Conservation (phyloP, 2,888 invertebrate genomes). For the Linhomoeus sp. region DNA sequence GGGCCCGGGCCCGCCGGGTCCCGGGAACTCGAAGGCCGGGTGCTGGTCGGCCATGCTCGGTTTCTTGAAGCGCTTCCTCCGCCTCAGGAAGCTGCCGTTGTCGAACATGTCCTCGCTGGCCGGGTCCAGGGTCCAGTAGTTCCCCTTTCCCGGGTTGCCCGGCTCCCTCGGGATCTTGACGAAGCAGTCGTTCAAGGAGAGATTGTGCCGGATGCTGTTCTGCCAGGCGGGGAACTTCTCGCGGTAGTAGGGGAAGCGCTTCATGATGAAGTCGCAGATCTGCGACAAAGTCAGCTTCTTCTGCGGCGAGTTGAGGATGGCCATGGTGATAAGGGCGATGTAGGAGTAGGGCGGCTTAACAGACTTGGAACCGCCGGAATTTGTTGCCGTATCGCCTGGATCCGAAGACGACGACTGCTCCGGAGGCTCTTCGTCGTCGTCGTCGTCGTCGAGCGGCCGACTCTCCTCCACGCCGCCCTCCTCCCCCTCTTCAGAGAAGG, state of each 20-base stretch:
- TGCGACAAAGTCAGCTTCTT: conserved; percentile 90
- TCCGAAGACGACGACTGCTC: no score
- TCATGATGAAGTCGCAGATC: conserved; percentile 97
- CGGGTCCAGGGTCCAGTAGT: conserved; percentile 51
- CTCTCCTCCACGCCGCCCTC: no score
- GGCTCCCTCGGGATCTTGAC: conserved; percentile 95
- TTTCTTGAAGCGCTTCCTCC: conserved; percentile 81
- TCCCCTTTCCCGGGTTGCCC: conserved; percentile 81
- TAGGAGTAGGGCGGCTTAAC: conserved; percentile 97
- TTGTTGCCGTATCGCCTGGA: no score
- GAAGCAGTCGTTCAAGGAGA: conserved; percentile 92
- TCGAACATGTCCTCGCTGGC: conserved; percentile 98
- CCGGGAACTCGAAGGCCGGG: background rate
- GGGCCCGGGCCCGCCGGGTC: no score
- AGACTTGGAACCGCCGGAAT: no score
- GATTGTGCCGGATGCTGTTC: conserved; percentile 80
- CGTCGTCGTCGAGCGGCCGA: no score
- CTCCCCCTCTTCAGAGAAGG: no score
- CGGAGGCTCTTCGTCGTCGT: no score
- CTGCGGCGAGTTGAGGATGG: conserved; percentile 83
- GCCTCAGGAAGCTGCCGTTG: conserved; percentile 82
- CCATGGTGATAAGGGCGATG: conserved; percentile 96
- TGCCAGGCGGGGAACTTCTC: conserved; percentile 97
- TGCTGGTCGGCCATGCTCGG: conserved; percentile 33
- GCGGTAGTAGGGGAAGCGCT: conserved; percentile 90